These are phyloP conservation scores for Fragum sueziense DNA, from an alignment of 2,888 invertebrate species.

Conservation along the genomic window DNA sequence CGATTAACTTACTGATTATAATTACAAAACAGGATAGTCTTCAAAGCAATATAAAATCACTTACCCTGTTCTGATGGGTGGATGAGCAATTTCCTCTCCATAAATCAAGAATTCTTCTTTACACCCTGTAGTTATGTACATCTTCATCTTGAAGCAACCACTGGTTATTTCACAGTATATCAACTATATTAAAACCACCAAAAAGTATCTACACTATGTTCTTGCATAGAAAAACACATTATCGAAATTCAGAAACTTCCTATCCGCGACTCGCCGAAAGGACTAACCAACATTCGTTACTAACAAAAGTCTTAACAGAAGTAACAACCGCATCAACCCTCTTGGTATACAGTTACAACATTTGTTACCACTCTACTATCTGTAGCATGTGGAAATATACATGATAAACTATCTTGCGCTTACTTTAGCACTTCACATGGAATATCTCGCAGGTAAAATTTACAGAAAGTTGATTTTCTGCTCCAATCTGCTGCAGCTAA, in stretches of 20 bases:
- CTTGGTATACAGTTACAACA: too few species aligned
- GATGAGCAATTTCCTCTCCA: neutral
- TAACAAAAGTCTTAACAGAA: too few species aligned
- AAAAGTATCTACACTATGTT: too few species aligned
- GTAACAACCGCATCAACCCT: too few species aligned
- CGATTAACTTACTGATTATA: slow-evolving; percentile 31
- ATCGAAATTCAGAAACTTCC: neutral
- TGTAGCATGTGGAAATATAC: neutral
- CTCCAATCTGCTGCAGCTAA: neutral
- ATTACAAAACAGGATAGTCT: slow-evolving; percentile 2
- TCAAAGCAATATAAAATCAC: slow-evolving; percentile 21
- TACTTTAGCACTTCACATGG: too few species aligned
- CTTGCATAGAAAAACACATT: too few species aligned
- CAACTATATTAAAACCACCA: too few species aligned
- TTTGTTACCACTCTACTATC: neutral
- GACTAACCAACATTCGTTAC: neutral
- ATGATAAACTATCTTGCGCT: too few species aligned
- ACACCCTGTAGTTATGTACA: neutral
- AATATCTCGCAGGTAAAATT: too few species aligned
- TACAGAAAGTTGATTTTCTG: neutral
- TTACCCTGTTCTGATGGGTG: neutral
- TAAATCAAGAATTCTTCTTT: neutral
- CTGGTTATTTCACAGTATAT: too few species aligned
- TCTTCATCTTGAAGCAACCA: too few species aligned
- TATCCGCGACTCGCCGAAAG: neutral